Base-by-base conservation (phyloP, 1,140 invertebrate genomes). In the Platyscapa corneri region DNA sequence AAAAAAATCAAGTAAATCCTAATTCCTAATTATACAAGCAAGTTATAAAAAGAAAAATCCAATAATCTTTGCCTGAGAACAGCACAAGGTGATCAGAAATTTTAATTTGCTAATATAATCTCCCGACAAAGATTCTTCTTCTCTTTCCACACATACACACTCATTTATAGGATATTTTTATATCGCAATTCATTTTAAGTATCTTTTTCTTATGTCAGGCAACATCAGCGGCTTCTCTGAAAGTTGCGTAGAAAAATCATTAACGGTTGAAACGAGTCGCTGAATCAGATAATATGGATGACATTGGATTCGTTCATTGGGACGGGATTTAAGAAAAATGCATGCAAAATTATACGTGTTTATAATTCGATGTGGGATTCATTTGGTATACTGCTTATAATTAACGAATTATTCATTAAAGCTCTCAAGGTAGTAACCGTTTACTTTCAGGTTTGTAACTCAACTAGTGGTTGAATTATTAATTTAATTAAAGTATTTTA, bases 251-350 rank as follows among this genome's bases (percentile, higher is more conserved):
- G 27, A 53, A 60, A 32, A 37, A 60, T 30, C 76, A 78, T 60
- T 60, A 53, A 78, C 60, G 32, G 23, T 80, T 37, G 23, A 80
- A 64, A 80, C 56, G 78, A 56, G 30, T 49, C 23, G 53, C 42
- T 80, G 56, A 30, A 83, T 83, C 81, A 83, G 81, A 83, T 83
- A 83, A 83, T n/a, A 56, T 37, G 30, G 5, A 53, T 60, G 76
- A 78, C 53, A 53, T 46, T n/a, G 65, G 1, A 32, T 56, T 32
- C 65, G 32, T 42, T 53, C 42, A 49, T 60, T n/a, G 49, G 67
- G 34, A 75, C n/a, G 34, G n/a, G 37, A 6, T 39, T 74, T 53
- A n/a, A 74, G 46, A 32, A 70, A 70, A 70, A 67, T 65, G n/a
- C 12, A 81, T 18, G 60, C 32, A n/a, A 67, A 81, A 49, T 81